phyloP scores from a whole-genome alignment of 2,113 vertebrate species.

The Cottus gobio region DNA sequence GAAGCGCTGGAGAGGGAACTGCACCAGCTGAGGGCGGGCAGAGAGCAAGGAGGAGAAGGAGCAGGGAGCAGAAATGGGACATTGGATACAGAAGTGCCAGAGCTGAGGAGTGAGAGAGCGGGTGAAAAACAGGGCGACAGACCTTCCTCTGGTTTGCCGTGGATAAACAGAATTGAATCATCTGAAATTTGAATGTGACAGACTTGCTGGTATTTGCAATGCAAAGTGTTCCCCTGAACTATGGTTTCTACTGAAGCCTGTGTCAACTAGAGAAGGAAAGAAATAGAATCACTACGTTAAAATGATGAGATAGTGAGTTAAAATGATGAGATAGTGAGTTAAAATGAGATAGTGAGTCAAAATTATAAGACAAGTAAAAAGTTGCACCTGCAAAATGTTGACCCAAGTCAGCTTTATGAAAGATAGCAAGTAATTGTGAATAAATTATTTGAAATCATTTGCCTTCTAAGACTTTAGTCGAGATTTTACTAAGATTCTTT shows the following conservation, averaged over 20 bases:
- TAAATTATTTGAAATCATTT: background rate
- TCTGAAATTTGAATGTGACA: constrained; percentile 91
- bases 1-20: constrained; percentile 90
- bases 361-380: background rate
- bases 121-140: constrained; percentile 80
- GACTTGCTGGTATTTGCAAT: constrained; percentile 42
- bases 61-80: constrained; percentile 81
- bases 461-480: too few relatives aligned
- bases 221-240: constrained; percentile 46
- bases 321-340: background rate
- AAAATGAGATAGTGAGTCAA: background rate
- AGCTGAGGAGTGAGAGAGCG: constrained; percentile 79
- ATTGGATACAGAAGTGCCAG: constrained; percentile 87
- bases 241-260: constrained; percentile 3
- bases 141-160: constrained; percentile 83
- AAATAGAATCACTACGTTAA: background rate
- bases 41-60: constrained; percentile 68
- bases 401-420: background rate
- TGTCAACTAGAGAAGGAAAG: constrained; percentile 5
- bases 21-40: constrained; percentile 79
- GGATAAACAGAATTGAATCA: constrained; percentile 94
- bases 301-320: background rate
- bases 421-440: background rate
- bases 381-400: background rate
- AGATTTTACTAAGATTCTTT: background rate